phyloP scores from a whole-genome alignment of 2,113 vertebrate species.

The Tachysurus fulvidraco region DNA sequence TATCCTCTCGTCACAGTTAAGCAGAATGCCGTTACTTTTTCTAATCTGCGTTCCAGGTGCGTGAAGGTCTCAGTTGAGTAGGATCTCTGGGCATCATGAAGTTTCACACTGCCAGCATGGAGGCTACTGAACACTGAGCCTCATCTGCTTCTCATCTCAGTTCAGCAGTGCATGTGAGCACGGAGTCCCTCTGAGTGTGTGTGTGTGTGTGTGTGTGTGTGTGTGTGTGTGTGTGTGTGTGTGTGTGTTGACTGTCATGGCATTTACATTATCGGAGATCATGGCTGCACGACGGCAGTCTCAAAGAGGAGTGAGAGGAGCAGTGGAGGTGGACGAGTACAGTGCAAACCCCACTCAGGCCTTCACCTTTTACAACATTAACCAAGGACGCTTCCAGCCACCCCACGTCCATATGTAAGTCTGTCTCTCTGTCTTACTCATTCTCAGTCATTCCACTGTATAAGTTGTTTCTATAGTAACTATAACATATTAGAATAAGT shows the following conservation, averaged over 20 bases:
- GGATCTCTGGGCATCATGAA: conserved; percentile 60
- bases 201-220: conserved; percentile 44
- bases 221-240: conserved; percentile 21
- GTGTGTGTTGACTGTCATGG: conserved; percentile 73
- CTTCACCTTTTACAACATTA: conserved; percentile 99
- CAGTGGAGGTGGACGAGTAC: conserved; percentile 94
- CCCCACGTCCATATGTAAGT: conserved; percentile 96
- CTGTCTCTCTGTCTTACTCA: neutral
- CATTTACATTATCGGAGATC: conserved; percentile 92
- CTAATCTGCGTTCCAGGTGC: conserved; percentile 39
- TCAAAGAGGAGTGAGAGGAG: conserved; percentile 76
- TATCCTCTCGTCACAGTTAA: neutral
- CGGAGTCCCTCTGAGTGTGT: conserved; percentile 17
- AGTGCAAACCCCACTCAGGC: conserved; percentile 97
- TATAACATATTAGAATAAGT: too few relatives aligned
- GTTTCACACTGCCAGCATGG: conserved; percentile 43
- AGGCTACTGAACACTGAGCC: conserved; percentile 60
- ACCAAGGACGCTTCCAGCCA: conserved; percentile 97
- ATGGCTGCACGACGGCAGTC: conserved; percentile 85
- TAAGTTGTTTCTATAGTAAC: too few relatives aligned
- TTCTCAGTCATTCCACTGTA: neutral
- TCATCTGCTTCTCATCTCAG: conserved; percentile 2
- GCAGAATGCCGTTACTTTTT: neutral
- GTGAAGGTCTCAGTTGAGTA: conserved; percentile 37
- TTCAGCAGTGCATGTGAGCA: conserved; percentile 11